Base-by-base conservation (phyloP, 2,797 vertebrate genomes). In the Sebastes umbrosus region DNA sequence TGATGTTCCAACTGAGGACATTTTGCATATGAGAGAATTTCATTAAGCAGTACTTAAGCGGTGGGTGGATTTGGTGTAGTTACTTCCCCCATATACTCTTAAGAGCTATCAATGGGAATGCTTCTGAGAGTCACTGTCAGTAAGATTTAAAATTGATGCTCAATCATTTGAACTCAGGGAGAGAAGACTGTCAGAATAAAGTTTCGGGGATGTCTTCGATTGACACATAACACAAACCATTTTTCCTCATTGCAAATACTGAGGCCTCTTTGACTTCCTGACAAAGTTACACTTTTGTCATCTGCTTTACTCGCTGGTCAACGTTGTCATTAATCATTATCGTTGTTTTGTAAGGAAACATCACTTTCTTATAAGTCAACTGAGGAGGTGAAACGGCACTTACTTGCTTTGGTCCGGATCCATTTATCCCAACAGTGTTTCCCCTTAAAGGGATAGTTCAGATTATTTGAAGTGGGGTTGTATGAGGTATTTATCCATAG, bases 371-470 rank as follows among this genome's bases (percentile, higher is more conserved):
- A 52, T n/a, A 65, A 82, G 87, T 84, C 77, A 71, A 73, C 74
- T 83, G 74, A 85, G 88, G 68, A 69, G 67, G 77, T 83, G 72
- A 67, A 85, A 69, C 50, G 22, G 29, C 25, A 36, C 34, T 5
- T 64, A 63, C 76, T 58, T 18, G 59, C 72, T 77, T 77, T 69
- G 29, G 29, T 31, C 29, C 2, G 0, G 29, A 29, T 88, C 50
- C 59, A 86, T 90, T 90, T 24, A 84, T 87, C 80, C 79, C 29
- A 58, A 36, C 69, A 64, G 34, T 36, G 43, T 79, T 83, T 80
- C 25, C 66, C 52, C 69, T 52, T 52, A n/a, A n/a, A 52, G 18
- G 50, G 50, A 10, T 52, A n/a, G 0, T 52, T n/a, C 18, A n/a
- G 50, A 52, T 52, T 52, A n/a, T 52, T n/a, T 52, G 20, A 52